Conservation (phyloP, 2,888 invertebrate species). For the Papilio elwesi region DNA sequence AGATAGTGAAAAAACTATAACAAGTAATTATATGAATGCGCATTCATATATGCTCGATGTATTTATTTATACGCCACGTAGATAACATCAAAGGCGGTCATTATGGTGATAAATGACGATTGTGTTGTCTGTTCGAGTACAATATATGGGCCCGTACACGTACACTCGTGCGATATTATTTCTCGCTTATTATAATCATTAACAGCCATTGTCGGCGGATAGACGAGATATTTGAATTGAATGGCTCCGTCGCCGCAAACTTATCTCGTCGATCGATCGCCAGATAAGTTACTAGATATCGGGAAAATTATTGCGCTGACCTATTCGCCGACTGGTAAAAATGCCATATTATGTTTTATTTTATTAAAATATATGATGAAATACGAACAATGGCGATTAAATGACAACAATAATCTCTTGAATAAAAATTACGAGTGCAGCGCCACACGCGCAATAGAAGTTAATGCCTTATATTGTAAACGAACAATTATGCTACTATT, state of each 20-base stretch:
- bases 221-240: conserved; percentile 78
- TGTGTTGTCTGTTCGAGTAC: conserved; percentile 76
- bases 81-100: conserved; percentile 81
- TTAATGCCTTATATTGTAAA: not conserved
- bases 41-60: conserved; percentile 53
- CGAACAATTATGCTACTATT: not conserved
- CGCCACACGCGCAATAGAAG: not conserved
- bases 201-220: conserved; percentile 76
- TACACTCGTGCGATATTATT: conserved; percentile 76
- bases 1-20: conserved; percentile 48
- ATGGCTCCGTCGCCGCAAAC: conserved; percentile 68
- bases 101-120: conserved; percentile 81
- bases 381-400: conserved; percentile 36
- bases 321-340: conserved; percentile 47
- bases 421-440: not conserved
- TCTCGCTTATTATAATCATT: conserved; percentile 75
- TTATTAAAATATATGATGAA: conserved; percentile 43
- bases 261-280: conserved; percentile 73
- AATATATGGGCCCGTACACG: conserved; percentile 77
- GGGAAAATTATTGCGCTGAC: conserved; percentile 57
- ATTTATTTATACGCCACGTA: conserved; percentile 59
- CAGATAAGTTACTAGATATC: conserved; percentile 65
- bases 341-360: conserved; percentile 48
- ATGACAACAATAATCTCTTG: not conserved
- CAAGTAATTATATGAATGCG: conserved; percentile 36